phyloP scores from a whole-genome alignment of 2,113 vertebrate genomes.

The Mastomys coucha region DNA sequence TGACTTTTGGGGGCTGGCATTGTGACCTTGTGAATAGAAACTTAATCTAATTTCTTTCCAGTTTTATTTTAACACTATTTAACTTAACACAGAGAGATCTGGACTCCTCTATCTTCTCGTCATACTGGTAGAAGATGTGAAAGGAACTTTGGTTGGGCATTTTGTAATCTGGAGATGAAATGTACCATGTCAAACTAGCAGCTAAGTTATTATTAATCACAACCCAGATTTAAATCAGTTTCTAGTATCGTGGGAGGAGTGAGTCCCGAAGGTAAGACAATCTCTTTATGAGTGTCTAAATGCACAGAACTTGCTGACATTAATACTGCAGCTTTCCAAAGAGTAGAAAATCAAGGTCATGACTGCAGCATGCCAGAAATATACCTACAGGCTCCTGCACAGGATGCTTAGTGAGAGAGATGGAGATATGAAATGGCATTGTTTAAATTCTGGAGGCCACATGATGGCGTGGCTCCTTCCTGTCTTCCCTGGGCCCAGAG shows the following conservation, averaged over 20 bases:
- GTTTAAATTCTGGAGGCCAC: background rate
- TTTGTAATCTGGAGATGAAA: slow-evolving; percentile 50
- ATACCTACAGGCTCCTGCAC: background rate
- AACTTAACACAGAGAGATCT: background rate
- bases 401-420: slow-evolving; percentile 4
- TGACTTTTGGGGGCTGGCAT: background rate
- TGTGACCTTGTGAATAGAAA: background rate
- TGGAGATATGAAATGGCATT: background rate
- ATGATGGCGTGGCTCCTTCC: background rate
- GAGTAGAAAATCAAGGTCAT: background rate
- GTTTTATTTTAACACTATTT: background rate
- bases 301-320: background rate
- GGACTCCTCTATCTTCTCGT: slow-evolving; percentile 28
- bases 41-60: background rate
- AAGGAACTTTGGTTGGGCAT: background rate
- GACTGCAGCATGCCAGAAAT: background rate
- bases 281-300: slow-evolving; percentile 6
- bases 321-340: background rate
- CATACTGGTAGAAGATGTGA: background rate
- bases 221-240: background rate
- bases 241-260: background rate
- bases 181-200: background rate
- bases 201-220: background rate
- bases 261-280: background rate
- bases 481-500: background rate